Evolutionary conservation across 2,888 invertebrate genomes (phyloP), one percentile per base, ranked within the genome.

Genomic region (Macrophya alboannulata): DNA sequence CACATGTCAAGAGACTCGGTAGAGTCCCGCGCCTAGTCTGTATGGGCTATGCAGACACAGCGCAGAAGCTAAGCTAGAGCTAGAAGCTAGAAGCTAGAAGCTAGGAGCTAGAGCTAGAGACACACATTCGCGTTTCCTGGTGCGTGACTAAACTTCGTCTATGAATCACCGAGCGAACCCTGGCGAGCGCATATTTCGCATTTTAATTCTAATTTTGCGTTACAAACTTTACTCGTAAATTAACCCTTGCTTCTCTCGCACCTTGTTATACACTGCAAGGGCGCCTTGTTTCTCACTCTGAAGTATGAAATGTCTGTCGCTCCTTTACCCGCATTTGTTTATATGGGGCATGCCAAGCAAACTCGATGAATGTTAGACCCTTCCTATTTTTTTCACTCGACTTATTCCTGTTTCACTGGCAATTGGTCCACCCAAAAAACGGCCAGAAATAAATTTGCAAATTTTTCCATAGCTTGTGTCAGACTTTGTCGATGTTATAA

Each of bases 61-160:
- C 25, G 45, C 45, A 45, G 76, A 15, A 76, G 76, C 25, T 62
- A 25, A 25, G 25, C 62, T 10, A 62, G 48, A 48, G 10, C 8
- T 21, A 43, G 72, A 43, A 17, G 40, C 71, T 10, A 62, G 55
- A 77, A n/a, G n/a, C n/a, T n/a, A n/a, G n/a, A n/a, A n/a, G n/a
- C n/a, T n/a, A n/a, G n/a, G n/a, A n/a, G n/a, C n/a, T n/a, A n/a
- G n/a, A 21, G 25, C 62, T 10, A 62, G 55, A 77, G 37, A 77
- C 77, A 81, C 81, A 81, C 62, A 62, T 81, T 59, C 62, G 81
- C 62, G 81, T 37, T 81, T 81, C 65, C 84, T 55, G 74, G 84
- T 82, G 85, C 85, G 85, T 85, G 85, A 85, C 85, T 85, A 85
- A 85, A 85, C 85, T 85, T 85, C 40, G 48, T 25, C 85, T 82